A percentile compares a stretch with the other conserved stretches of the same genome.
phyloP scores from a whole-genome alignment of 2,888 invertebrate species.

The Laspeyria flexula region DNA sequence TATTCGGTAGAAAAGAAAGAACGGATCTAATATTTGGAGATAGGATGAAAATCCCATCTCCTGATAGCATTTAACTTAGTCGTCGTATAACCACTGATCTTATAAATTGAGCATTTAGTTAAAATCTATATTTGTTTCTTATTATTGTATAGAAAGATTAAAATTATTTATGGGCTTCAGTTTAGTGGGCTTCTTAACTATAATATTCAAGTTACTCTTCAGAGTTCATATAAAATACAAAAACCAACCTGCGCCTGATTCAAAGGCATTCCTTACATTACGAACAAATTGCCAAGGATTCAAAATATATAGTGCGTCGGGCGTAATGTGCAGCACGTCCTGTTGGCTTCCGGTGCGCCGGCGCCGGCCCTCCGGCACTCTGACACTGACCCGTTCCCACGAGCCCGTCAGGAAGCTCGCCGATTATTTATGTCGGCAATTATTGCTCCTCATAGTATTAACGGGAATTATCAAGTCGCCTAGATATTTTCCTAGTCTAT shows the following conservation, averaged over 20 bases:
- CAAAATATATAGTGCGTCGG: slow-evolving; percentile 32
- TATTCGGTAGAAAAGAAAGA: slow-evolving; percentile 13
- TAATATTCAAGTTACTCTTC: background rate
- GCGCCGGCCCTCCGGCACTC: slow-evolving; percentile 56
- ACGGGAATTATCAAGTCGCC: slow-evolving; percentile 14
- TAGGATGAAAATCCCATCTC: too few species aligned
- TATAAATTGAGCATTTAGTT: too few species aligned
- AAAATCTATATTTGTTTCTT: too few species aligned
- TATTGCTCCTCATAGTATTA: slow-evolving; percentile 17
- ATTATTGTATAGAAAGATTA: too few species aligned
- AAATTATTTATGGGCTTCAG: too few species aligned
- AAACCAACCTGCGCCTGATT: background rate
- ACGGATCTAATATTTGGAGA: too few species aligned
- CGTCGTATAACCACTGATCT: too few species aligned
- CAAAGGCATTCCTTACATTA: slow-evolving; percentile 23
- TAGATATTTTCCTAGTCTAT: slow-evolving; percentile 1
- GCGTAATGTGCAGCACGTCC: slow-evolving; percentile 58
- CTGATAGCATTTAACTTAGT: too few species aligned
- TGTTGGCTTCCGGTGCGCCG: slow-evolving; percentile 61
- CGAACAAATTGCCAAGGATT: slow-evolving; percentile 33
- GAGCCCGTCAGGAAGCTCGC: slow-evolving; percentile 36
- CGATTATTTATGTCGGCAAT: slow-evolving; percentile 32
- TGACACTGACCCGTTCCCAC: slow-evolving; percentile 69
- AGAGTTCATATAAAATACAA: background rate
- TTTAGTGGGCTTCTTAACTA: too few species aligned